Percentiles rank a stretch among this genome's conserved stretches.
Conservation (phyloP, 2,888 invertebrate genomes). For the Auanema freiburgensis region DNA sequence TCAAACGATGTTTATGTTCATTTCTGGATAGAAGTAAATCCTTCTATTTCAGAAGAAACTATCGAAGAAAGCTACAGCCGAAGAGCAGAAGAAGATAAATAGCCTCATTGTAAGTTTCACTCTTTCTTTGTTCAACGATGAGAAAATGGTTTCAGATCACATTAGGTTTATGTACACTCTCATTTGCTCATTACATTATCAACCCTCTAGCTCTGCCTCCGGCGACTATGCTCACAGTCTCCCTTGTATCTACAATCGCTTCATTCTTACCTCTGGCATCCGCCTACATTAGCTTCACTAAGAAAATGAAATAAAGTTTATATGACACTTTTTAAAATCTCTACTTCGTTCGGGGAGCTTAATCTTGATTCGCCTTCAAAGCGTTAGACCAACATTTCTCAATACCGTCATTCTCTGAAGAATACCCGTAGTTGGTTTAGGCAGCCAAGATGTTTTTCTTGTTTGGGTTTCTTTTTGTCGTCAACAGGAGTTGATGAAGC, state of each 20-base stretch:
- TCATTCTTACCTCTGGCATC: constrained; percentile 13
- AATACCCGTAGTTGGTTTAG: too few species aligned
- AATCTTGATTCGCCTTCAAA: too few species aligned
- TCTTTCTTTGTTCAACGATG: background rate
- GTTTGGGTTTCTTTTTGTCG: too few species aligned
- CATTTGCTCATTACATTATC: constrained; percentile 21
- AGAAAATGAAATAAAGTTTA: constrained; percentile 4
- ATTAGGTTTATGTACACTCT: constrained; percentile 12
- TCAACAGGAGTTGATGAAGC: too few species aligned
- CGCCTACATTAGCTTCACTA: background rate
- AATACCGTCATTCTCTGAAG: too few species aligned
- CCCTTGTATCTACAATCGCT: constrained; percentile 5
- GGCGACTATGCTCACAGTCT: constrained; percentile 15
- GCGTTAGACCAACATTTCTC: too few species aligned
- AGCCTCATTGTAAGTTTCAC: constrained; percentile 13
- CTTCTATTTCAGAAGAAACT: constrained; percentile 6
- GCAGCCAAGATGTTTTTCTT: too few species aligned
- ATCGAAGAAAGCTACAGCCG: constrained; percentile 6
- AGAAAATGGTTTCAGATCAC: constrained; percentile 9
- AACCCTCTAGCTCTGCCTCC: constrained; percentile 12
- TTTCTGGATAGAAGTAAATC: too few species aligned
- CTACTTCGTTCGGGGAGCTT: background rate
- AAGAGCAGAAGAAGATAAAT: constrained; percentile 13
- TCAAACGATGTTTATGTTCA: too few species aligned
- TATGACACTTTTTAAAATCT: constrained; percentile 5